Evolutionary conservation across 2,797 vertebrate genomes (phyloP).

Genomic region (Streptopelia turtur): DNA sequence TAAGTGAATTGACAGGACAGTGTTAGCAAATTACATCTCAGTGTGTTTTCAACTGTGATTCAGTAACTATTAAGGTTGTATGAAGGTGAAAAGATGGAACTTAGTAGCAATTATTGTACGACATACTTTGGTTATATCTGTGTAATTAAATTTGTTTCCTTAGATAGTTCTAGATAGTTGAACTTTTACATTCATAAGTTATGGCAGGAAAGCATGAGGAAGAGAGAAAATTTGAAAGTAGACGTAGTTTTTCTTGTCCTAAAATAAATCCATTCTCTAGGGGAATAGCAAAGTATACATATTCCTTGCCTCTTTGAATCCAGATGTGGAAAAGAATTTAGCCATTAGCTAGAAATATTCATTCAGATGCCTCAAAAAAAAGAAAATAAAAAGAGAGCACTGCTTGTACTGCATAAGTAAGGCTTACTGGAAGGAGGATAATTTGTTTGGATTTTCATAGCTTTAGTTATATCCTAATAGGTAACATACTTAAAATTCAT

Average conservation of each 20-base stretch:
- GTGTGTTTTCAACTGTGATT: slow-evolving; percentile 56
- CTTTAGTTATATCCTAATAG: slow-evolving; percentile 46
- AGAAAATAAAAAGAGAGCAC: slow-evolving; percentile 22
- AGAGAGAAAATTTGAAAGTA: slow-evolving; percentile 48
- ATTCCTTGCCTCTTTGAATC: slow-evolving; percentile 62
- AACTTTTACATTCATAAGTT: slow-evolving; percentile 51
- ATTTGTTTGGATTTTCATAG: slow-evolving; percentile 62
- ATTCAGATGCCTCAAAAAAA: slow-evolving; percentile 35
- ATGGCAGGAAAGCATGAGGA: slow-evolving; percentile 39
- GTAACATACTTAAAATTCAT: slow-evolving; percentile 60
- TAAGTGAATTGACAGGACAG: not conserved
- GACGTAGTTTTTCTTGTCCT: slow-evolving; percentile 41
- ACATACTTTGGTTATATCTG: slow-evolving; percentile 39
- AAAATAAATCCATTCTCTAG: slow-evolving; percentile 45
- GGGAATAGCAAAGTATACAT: slow-evolving; percentile 53
- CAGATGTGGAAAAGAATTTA: slow-evolving; percentile 39
- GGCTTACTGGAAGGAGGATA: slow-evolving; percentile 17
- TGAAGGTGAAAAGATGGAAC: slow-evolving; percentile 20
- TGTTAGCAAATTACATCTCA: slow-evolving; percentile 40
- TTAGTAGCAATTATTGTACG: slow-evolving; percentile 32
- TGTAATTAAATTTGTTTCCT: slow-evolving; percentile 59
- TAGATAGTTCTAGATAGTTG: slow-evolving; percentile 47
- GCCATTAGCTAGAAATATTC: slow-evolving; percentile 57
- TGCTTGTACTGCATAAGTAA: slow-evolving; percentile 13
- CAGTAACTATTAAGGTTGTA: slow-evolving; percentile 35